Evolutionary conservation across 2,113 vertebrate species (phyloP).

Genomic region (Atrichornis clamosus): DNA sequence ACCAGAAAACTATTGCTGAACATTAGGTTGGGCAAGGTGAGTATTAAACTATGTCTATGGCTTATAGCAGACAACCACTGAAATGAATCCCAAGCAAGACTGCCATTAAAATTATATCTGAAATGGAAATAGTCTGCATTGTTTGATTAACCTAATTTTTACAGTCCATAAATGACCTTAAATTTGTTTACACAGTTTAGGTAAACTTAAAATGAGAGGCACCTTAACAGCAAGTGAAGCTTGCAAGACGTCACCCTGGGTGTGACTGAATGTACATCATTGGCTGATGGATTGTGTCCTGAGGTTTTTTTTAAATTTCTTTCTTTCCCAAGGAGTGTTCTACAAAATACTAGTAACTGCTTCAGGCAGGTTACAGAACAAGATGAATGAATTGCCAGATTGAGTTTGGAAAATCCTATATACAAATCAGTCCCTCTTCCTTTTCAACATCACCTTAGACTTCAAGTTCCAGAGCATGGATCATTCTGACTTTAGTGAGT

Average conservation of each 20-base stretch:
- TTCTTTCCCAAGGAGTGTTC: not conserved
- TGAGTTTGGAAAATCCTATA: not conserved
- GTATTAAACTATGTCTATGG: not conserved
- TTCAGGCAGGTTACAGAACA: not conserved
- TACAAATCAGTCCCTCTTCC: not conserved
- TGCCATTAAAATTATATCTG: not conserved
- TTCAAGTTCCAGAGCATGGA: not conserved
- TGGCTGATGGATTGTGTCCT: not conserved
- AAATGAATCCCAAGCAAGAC: not conserved
- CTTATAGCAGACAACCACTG: not conserved
- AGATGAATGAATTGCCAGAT: conserved; percentile 5
- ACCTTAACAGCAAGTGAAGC: not conserved
- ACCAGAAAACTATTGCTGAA: not conserved
- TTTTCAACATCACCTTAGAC: not conserved
- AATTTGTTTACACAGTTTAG: not conserved
- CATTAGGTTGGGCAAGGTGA: not conserved
- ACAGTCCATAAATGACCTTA: not conserved
- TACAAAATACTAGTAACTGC: not conserved
- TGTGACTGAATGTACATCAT: not conserved
- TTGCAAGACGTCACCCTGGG: not conserved
- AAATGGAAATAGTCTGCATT: not conserved
- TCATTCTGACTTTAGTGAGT: not conserved
- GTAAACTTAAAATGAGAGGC: not conserved
- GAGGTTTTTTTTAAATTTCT: not conserved
- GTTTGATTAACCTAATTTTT: not conserved